Evolutionary conservation across 2,888 invertebrate genomes (phyloP).

Genomic region (Oscheius sp.): DNA sequence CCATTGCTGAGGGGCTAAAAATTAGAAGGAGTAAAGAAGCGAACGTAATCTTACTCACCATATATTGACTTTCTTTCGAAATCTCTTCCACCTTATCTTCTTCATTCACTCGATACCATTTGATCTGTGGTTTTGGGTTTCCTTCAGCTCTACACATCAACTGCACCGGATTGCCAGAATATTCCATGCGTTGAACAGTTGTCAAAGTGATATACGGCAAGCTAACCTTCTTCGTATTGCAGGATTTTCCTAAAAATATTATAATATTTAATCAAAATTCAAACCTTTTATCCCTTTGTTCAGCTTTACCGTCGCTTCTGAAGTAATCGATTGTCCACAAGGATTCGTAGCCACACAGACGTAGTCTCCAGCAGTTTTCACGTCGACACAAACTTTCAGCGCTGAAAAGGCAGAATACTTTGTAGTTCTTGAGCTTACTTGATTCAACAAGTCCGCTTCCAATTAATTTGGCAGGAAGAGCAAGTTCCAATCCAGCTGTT

Average conservation of each 20-base stretch:
- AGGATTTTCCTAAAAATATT: slow-evolving; percentile 8
- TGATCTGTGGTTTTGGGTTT: slow-evolving; percentile 35
- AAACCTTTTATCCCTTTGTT: slow-evolving; percentile 6
- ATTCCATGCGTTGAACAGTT: slow-evolving; percentile 40
- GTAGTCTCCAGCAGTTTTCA: slow-evolving; percentile 43
- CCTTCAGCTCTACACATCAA: slow-evolving; percentile 41
- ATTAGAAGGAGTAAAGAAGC: too few species aligned
- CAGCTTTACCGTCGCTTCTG: slow-evolving; percentile 24
- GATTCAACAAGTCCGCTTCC: slow-evolving; percentile 41
- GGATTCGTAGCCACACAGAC: slow-evolving; percentile 45
- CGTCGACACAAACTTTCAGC: slow-evolving; percentile 38
- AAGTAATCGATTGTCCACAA: slow-evolving; percentile 38
- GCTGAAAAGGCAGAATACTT: slow-evolving; percentile 15
- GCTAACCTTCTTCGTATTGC: slow-evolving; percentile 11
- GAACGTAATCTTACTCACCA: slow-evolving; percentile 24
- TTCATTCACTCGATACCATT: slow-evolving; percentile 40
- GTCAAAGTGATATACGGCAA: slow-evolving; percentile 14
- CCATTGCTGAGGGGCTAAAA: slow-evolving; percentile 36
- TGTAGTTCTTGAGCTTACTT: slow-evolving; percentile 5
- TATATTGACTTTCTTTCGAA: slow-evolving; percentile 27
- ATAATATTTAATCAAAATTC: neutral
- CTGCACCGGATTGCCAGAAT: slow-evolving; percentile 36
- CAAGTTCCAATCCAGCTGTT: slow-evolving; percentile 37
- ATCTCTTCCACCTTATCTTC: slow-evolving; percentile 44
- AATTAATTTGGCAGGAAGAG: slow-evolving; percentile 32